A percentile compares a stretch with the other conserved stretches of the same genome.
Conservation (phyloP, 2,888 invertebrate genomes). For the Taphrorychus bicolor region DNA sequence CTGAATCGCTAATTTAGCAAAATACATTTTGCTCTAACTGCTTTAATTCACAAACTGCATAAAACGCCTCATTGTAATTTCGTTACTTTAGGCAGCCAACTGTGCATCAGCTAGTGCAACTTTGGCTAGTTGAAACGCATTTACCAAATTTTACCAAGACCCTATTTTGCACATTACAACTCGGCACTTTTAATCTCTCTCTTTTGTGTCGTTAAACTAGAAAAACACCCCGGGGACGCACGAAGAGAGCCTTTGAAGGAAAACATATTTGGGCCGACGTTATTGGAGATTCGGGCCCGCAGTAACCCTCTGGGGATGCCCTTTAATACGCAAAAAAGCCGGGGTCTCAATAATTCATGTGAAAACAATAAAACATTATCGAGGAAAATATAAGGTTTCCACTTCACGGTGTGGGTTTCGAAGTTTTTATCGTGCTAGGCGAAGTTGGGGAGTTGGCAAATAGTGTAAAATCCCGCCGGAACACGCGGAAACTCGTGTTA, state of each 20-base stretch:
- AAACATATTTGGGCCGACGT: background rate
- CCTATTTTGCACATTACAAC: background rate
- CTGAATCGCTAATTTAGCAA: no score
- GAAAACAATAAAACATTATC: constrained; percentile 34
- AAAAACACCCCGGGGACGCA: background rate
- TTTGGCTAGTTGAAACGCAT: background rate
- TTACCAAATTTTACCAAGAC: background rate
- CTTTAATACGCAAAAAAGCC: constrained; percentile 2
- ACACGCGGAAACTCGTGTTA: constrained; percentile 34
- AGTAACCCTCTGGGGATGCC: background rate
- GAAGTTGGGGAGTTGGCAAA: constrained; percentile 29
- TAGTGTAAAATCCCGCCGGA: constrained; percentile 22
- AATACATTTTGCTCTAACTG: no score
- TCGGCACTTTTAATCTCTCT: background rate
- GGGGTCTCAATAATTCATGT: constrained; percentile 23
- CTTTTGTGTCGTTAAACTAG: background rate
- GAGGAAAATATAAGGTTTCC: constrained; percentile 36
- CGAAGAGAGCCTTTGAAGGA: no score
- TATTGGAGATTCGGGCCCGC: background rate
- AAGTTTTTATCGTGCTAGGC: constrained; percentile 18
- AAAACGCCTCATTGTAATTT: background rate
- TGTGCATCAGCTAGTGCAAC: background rate
- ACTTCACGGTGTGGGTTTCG: constrained; percentile 23
- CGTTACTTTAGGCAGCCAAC: background rate
- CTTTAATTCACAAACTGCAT: background rate